Evolutionary conservation across 2,888 invertebrate genomes (phyloP), one percentile per base, ranked within the genome.

Genomic region (Ornithoptera priamus): DNA sequence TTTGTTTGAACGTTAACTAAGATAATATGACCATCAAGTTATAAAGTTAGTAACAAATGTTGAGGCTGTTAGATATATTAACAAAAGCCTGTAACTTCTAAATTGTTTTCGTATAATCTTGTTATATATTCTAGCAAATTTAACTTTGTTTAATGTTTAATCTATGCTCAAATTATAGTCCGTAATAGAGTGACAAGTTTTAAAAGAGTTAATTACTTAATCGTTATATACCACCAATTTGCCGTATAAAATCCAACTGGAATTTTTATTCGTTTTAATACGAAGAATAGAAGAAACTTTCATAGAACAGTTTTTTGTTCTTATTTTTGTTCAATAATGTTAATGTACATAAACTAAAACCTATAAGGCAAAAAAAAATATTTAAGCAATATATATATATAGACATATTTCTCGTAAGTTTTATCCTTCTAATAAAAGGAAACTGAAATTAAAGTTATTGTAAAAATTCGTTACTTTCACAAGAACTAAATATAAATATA

Each of bases 51-150:
- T 50, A 50, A 18, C 0, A 50, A 50, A 50, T 18, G 50, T 50
- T 50, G 15, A 15, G 2, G 50, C 17, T 50, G 15, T 57, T 57
- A 57, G 57, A 57, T 20, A 20, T 57, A 61, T 67, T 67, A 61
- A 53, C 53, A 24, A 36, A 63, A n/a, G 20, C 53, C 50, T 39
- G 53, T 61, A 67, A 67, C 61, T 67, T 56, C 36, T 20, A 56
- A 67, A 67, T 56, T 67, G 67, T 56, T 36, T 61, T 67, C 53
- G 53, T 61, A 42, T 8, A 67, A 67, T 53, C 18, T 50, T 56
- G 56, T 67, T 56, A 67, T 67, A 22, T 18, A 30, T 67, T 61
- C 39, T 22, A 56, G 20, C 30, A 10, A 67, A 67, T 53, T 20
- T 53, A 62, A 61, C 56, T 61, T 62, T 60, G n/a, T 36, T 36